These are phyloP conservation scores for Zaprionus gabonicus DNA, from an alignment of 1,140 invertebrate genomes.

Conservation along the genomic window DNA sequence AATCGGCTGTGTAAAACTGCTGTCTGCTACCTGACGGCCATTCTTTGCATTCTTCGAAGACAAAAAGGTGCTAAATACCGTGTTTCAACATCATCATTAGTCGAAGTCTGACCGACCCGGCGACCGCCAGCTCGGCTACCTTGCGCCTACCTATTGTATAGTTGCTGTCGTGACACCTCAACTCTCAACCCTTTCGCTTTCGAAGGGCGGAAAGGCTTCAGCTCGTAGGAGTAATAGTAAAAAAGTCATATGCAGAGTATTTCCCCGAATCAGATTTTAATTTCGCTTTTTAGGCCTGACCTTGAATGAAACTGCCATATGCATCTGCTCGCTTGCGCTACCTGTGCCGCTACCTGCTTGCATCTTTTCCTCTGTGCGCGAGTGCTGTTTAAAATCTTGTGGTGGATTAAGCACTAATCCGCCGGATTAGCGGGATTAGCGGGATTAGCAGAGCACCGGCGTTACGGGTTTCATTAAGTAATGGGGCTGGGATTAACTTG, in stretches of 20 bases:
- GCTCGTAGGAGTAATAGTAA: slow-evolving; percentile 48
- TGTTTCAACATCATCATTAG: slow-evolving; percentile 61
- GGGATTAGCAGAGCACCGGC: slow-evolving; percentile 44
- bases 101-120: background rate
- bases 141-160: slow-evolving; percentile 7
- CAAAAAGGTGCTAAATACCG: slow-evolving; percentile 79
- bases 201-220: slow-evolving; percentile 33
- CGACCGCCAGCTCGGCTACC: slow-evolving; percentile 20
- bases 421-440: slow-evolving; percentile 39
- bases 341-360: slow-evolving; percentile 16
- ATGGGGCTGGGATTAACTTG: slow-evolving; percentile 51
- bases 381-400: slow-evolving; percentile 77
- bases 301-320: slow-evolving; percentile 44
- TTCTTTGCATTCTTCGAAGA: slow-evolving; percentile 74
- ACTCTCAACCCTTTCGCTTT: slow-evolving; percentile 50
- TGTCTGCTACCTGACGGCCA: slow-evolving; percentile 23
- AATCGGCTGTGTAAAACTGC: slow-evolving; percentile 14
- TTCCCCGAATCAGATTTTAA: slow-evolving; percentile 50
- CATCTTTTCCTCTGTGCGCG: slow-evolving; percentile 27
- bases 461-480: slow-evolving; percentile 72
- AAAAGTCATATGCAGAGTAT: slow-evolving; percentile 69
- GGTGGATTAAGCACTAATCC: slow-evolving; percentile 78
- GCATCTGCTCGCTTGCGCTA: slow-evolving; percentile 11
- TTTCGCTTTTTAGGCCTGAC: slow-evolving; percentile 46
- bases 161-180: slow-evolving; percentile 26